Evolutionary conservation across 2,113 vertebrate species (phyloP).

Genomic region (Aspidoscelis tigris): DNA sequence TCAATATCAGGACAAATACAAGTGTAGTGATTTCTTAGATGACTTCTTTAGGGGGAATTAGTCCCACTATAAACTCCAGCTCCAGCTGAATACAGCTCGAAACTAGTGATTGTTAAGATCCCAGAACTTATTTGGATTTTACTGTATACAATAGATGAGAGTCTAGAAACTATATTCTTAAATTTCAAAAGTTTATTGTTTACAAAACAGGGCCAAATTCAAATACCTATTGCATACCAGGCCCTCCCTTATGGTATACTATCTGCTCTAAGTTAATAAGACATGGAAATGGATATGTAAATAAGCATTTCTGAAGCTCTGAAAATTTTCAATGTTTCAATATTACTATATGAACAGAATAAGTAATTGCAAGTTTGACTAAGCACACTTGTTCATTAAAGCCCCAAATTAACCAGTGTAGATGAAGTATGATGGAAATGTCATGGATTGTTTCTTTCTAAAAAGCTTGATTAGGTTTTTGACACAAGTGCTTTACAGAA

Average conservation of each 20-base stretch:
- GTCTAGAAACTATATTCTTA: no score
- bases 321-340: not conserved
- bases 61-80: not conserved
- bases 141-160: no score
- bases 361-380: not conserved
- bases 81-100: not conserved
- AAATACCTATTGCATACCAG: not conserved
- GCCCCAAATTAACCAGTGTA: not conserved
- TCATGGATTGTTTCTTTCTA: not conserved
- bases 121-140: no score
- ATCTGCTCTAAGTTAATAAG: not conserved
- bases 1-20: constrained; percentile 18
- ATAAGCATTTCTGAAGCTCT: not conserved
- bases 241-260: no score
- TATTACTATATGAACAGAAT: not conserved
- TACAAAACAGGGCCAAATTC: no score
- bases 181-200: no score
- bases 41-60: not conserved
- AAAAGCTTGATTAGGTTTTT: not conserved
- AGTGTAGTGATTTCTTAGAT: not conserved
- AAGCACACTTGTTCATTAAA: not conserved
- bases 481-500: not conserved
- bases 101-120: no score
- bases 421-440: not conserved
- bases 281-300: not conserved